phyloP scores from a whole-genome alignment of 2,888 invertebrate genomes.

The Pseudococcus viburni region DNA sequence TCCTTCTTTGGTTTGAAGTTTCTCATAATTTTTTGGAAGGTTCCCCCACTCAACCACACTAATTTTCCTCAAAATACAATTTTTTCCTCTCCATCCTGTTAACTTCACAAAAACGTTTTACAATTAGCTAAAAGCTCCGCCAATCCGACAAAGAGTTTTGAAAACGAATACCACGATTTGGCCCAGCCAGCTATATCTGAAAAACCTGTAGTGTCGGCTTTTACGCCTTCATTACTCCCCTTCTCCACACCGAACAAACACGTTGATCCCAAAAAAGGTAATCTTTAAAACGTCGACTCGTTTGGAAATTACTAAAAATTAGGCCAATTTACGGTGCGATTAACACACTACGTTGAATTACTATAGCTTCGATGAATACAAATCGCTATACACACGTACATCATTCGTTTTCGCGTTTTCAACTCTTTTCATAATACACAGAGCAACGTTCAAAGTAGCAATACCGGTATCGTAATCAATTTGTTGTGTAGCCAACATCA shows the following conservation, averaged over 20 bases:
- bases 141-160: not conserved
- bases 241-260: not conserved
- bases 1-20: no score
- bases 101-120: not conserved
- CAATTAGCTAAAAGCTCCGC: conserved; percentile 20
- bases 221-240: not conserved
- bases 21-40: no score
- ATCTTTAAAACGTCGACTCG: not conserved
- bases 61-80: no score
- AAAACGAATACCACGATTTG: not conserved
- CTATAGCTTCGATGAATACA: not conserved
- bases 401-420: not conserved
- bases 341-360: conserved; percentile 32
- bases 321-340: conserved; percentile 42
- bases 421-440: not conserved
- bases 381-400: not conserved
- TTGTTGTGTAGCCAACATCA: not conserved
- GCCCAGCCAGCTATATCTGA: not conserved
- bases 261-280: not conserved
- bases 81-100: no score
- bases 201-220: not conserved
- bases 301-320: conserved; percentile 40
- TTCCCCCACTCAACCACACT: no score
- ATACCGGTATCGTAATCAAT: not conserved
- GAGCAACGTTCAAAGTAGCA: not conserved